Conservation (phyloP, 1,140 invertebrate species). For the Drosophila melanica region DNA sequence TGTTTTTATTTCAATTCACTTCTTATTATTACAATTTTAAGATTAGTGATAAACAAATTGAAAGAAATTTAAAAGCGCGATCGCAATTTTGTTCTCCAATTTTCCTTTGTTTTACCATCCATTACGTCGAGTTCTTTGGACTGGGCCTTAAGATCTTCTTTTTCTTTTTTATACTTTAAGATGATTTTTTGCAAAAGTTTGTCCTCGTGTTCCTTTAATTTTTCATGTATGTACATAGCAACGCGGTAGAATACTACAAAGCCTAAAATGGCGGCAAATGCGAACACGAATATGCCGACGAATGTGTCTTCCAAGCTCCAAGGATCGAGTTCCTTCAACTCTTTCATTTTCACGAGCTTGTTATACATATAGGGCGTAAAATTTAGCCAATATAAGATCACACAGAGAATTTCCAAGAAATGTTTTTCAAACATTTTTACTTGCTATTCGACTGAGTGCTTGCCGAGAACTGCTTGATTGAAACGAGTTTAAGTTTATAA, state of each 20-base stretch:
- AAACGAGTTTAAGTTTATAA: no score
- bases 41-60: no score
- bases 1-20: background rate
- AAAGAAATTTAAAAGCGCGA: background rate
- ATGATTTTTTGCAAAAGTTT: background rate
- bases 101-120: background rate
- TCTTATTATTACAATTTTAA: background rate
- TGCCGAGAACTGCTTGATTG: background rate
- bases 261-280: no score
- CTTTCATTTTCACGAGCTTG: no score
- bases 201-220: background rate
- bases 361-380: background rate
- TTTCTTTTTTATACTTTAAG: background rate
- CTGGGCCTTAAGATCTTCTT: background rate
- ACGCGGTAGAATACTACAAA: no score
- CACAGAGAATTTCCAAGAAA: background rate
- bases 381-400: slow-evolving; percentile 2
- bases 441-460: background rate
- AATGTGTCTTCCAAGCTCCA: background rate
- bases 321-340: background rate
- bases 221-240: no score
- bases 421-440: slow-evolving; percentile 5
- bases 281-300: no score
- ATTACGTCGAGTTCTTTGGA: background rate
- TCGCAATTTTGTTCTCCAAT: background rate